Percentiles rank a stretch among this genome's conserved stretches.
Conservation (phyloP, 2,888 invertebrate species). For the Odontocolon sp. region DNA sequence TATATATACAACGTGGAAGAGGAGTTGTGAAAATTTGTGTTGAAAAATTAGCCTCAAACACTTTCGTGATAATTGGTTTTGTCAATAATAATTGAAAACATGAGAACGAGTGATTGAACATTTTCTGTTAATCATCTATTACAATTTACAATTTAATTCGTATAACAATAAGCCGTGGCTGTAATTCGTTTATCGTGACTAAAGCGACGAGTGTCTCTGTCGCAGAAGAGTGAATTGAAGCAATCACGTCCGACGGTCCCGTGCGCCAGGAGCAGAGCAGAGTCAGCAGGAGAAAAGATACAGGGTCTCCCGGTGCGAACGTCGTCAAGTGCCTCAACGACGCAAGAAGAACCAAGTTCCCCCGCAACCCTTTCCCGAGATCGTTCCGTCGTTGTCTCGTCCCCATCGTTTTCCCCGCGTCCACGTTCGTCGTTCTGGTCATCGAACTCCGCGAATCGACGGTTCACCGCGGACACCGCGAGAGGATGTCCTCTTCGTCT, state of each 20-base stretch:
- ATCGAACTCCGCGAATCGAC: conserved; percentile 43
- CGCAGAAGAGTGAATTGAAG: conserved; percentile 37
- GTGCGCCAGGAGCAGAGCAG: conserved; percentile 12
- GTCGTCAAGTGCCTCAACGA: conserved; percentile 17
- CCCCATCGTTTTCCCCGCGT: conserved; percentile 1
- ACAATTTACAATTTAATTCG: background rate
- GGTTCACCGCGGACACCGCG: conserved; percentile 27
- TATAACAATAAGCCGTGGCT: background rate
- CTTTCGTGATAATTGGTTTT: too few species aligned
- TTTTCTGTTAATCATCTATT: background rate
- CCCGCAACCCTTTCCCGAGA: conserved; percentile 49
- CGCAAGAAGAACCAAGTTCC: conserved; percentile 27
- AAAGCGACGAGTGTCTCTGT: background rate
- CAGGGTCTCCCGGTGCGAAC: background rate
- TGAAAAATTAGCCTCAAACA: too few species aligned
- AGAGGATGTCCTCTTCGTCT: conserved; percentile 46
- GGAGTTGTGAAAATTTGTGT: conserved; percentile 12
- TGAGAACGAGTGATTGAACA: background rate
- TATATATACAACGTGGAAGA: background rate
- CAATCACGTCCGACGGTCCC: conserved; percentile 55
- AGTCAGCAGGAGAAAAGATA: background rate
- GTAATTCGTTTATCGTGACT: background rate
- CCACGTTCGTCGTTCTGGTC: conserved; percentile 33
- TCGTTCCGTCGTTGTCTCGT: conserved; percentile 41
- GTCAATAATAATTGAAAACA: too few species aligned